These are phyloP conservation scores for Leptinotarsa peninsularis DNA, from an alignment of 2,888 invertebrate species.

Conservation along the genomic window DNA sequence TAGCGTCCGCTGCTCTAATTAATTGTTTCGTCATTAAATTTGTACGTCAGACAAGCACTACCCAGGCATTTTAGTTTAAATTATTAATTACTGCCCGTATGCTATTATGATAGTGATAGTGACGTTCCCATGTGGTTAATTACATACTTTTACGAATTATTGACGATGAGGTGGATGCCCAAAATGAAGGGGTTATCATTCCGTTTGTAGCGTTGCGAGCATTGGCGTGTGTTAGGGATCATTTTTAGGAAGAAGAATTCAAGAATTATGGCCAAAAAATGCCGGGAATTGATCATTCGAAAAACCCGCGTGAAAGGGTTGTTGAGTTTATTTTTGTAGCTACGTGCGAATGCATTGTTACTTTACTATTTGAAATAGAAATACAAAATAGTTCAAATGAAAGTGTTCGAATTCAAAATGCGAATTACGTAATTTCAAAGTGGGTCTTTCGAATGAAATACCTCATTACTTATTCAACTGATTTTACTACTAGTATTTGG, in stretches of 20 bases:
- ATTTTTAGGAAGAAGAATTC: not conserved
- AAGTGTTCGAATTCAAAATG: too few species aligned
- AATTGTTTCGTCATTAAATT: conserved; percentile 18
- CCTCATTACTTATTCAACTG: too few species aligned
- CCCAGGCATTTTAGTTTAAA: conserved; percentile 24
- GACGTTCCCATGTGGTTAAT: conserved; percentile 24
- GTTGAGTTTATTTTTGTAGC: too few species aligned
- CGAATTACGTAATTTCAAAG: too few species aligned
- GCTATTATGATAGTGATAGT: conserved; percentile 24
- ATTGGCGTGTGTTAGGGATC: not conserved
- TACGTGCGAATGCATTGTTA: too few species aligned
- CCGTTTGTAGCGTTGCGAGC: not conserved
- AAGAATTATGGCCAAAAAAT: not conserved
- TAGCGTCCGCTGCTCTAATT: conserved; percentile 1
- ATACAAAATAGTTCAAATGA: too few species aligned
- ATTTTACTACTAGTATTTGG: too few species aligned
- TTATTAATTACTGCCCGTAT: conserved; percentile 28
- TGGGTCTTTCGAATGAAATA: too few species aligned
- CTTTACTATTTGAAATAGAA: too few species aligned
- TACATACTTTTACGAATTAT: conserved; percentile 28
- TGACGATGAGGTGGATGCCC: conserved; percentile 26
- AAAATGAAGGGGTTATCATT: conserved; percentile 24
- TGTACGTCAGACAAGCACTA: conserved; percentile 7
- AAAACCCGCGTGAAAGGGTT: too few species aligned
- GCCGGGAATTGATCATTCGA: too few species aligned